Evolutionary conservation across 2,113 vertebrate genomes (phyloP), one percentile per base, ranked within the genome.

Genomic region (Panthera tigris): DNA sequence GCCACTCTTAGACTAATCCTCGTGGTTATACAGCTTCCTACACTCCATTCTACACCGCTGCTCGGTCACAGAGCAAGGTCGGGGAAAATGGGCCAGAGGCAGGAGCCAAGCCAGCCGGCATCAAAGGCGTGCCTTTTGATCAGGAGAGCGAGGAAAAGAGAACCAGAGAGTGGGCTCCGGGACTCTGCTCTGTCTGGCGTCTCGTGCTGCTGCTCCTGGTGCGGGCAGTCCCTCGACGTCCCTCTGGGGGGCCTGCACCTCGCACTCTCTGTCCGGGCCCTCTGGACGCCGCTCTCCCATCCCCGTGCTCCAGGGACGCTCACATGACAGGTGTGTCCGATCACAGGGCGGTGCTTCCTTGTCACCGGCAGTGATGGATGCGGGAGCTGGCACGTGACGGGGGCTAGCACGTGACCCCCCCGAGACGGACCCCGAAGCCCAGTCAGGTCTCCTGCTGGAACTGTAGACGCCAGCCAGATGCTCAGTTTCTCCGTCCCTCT

Each of bases 141-240:
- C 63, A 74, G 52, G 50, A 85, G 76, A 82, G 36, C 4, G 61
- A 73, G 50, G 50, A 27, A 25, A 1, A 4, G 33, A 41, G 69
- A 29, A 1, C 3, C 6, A 1, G 14, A 5, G 0, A 0, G 18
- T 5, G 41, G 50, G 16, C 2, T 4, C 36, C 3, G 5, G 1
- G 14, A 68, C 23, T 79, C 93, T 50, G 13, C 65, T 25, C 18
- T 33, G 29, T 12, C 4, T 16, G 39, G 45, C 52, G 10, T 55
- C 71, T 63, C 39, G 4, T 0, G 4, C 27, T 7, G 57, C 10
- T 1, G 3, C 48, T 48, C 15, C 33, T 1, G n/a, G 41, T 1
- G 0, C 57, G 1, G 2, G 45, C 3, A 1, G 21, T 8, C 15
- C 79, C 14, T 55, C 4, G 25, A 63, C 29, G 73, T 10, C 27